phyloP scores from a whole-genome alignment of 2,113 vertebrate species.

The Gobio gobio region DNA sequence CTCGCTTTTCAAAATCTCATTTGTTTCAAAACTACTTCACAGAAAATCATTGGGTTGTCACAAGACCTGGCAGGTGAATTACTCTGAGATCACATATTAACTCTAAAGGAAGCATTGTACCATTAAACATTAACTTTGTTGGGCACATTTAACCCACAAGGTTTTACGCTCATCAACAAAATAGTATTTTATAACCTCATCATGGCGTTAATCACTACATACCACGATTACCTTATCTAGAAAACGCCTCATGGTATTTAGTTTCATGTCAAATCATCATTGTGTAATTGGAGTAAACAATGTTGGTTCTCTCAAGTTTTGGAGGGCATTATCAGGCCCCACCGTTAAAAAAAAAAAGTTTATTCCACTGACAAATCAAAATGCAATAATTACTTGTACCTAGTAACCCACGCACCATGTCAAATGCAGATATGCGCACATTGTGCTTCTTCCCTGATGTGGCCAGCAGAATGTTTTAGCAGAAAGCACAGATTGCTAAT shows the following conservation, averaged over 20 bases:
- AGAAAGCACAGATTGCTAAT: not conserved
- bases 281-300: not conserved
- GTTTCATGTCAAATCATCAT: not conserved
- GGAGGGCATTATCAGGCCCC: not conserved
- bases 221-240: not conserved
- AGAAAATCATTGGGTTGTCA: not conserved
- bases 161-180: not conserved
- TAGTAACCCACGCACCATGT: not conserved
- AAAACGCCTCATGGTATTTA: conserved; percentile 25
- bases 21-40: not conserved
- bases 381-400: not conserved
- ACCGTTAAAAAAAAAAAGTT: not conserved
- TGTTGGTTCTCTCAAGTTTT: not conserved
- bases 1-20: not conserved
- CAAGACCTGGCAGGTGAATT: not conserved
- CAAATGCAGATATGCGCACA: not conserved
- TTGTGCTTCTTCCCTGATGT: not conserved
- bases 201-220: not conserved
- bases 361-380: not conserved
- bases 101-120: not conserved
- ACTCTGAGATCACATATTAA: conserved; percentile 34
- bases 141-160: not conserved
- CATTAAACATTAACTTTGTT: conserved; percentile 46
- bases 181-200: conserved; percentile 1
- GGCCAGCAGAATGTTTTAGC: not conserved